Conservation (phyloP, 2,888 invertebrate genomes). For the Clunio marinus region DNA sequence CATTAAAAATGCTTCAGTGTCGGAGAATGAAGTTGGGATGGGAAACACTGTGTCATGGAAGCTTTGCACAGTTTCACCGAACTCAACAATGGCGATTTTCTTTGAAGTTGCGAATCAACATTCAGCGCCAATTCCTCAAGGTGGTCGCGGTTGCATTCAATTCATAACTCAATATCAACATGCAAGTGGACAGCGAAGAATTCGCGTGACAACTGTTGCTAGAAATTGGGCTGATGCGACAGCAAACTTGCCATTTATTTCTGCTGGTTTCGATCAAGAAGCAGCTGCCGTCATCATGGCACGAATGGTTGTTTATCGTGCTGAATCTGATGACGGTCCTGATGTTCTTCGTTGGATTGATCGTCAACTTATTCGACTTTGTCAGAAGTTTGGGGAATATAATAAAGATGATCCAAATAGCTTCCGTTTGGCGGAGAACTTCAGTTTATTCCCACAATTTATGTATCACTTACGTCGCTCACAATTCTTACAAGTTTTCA, state of each 20-base stretch:
- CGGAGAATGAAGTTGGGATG: constrained; percentile 96
- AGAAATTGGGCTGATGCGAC: constrained; percentile 97
- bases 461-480: constrained; percentile 98
- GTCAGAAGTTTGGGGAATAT: constrained; percentile 99
- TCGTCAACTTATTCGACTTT: constrained; percentile 94
- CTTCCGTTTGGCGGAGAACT: constrained; percentile 93
- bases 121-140: constrained; percentile 89
- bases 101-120: constrained; percentile 97
- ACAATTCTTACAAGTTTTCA: constrained; percentile 98
- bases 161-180: constrained; percentile 99
- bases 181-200: constrained; percentile 88
- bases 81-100: constrained; percentile 87
- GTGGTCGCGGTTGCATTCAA: constrained; percentile 94
- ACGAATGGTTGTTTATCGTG: constrained; percentile 91
- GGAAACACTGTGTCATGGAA: constrained; percentile 99
- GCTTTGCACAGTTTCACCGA: constrained; percentile 89
- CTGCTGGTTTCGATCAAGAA: constrained; percentile 97
- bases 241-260: constrained; percentile 81
- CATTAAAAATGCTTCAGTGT: constrained; percentile 85
- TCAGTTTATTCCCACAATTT: constrained; percentile 97
- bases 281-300: constrained; percentile 97
- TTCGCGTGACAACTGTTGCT: constrained; percentile 95
- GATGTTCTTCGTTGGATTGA: constrained; percentile 99
- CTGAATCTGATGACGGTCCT: constrained; percentile 91
- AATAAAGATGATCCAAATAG: constrained; percentile 95